These are phyloP conservation scores for Tupaia chinensis DNA, from an alignment of 2,113 vertebrate species.

Conservation along the genomic window DNA sequence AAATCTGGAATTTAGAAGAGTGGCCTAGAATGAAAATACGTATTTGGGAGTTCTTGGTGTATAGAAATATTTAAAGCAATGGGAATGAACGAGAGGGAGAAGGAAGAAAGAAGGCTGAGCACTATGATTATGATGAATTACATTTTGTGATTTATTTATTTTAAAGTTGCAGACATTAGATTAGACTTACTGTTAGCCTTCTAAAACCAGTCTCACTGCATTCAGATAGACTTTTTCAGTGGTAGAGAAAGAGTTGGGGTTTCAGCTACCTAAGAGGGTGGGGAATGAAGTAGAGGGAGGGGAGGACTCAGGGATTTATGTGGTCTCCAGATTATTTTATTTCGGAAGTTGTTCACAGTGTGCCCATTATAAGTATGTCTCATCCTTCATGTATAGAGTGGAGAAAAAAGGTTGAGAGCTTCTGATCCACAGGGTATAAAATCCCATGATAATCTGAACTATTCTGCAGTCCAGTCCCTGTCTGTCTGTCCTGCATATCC, in stretches of 20 bases:
- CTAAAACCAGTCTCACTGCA: conserved; percentile 31
- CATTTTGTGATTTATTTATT: neutral
- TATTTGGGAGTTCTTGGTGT: neutral
- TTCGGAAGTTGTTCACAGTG: neutral
- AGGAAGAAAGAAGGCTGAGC: neutral
- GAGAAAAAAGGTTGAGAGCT: conserved; percentile 15
- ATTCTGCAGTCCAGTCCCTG: neutral
- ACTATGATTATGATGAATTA: neutral
- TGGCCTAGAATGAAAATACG: neutral
- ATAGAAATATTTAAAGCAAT: neutral
- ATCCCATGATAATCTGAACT: neutral
- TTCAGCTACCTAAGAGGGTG: neutral
- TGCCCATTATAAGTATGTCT: neutral
- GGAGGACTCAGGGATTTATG: neutral
- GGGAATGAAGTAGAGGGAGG: neutral
- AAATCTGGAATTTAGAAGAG: neutral
- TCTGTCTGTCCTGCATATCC: neutral
- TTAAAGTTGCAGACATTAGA: neutral
- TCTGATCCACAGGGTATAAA: neutral
- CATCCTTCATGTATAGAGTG: neutral
- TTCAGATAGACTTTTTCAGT: neutral
- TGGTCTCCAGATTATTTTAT: neutral
- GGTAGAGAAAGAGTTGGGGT: neutral
- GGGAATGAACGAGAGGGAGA: neutral
- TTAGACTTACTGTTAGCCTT: neutral